These are phyloP conservation scores for Rhabdornis inornatus DNA, from an alignment of 2,113 vertebrate genomes.

Conservation along the genomic window DNA sequence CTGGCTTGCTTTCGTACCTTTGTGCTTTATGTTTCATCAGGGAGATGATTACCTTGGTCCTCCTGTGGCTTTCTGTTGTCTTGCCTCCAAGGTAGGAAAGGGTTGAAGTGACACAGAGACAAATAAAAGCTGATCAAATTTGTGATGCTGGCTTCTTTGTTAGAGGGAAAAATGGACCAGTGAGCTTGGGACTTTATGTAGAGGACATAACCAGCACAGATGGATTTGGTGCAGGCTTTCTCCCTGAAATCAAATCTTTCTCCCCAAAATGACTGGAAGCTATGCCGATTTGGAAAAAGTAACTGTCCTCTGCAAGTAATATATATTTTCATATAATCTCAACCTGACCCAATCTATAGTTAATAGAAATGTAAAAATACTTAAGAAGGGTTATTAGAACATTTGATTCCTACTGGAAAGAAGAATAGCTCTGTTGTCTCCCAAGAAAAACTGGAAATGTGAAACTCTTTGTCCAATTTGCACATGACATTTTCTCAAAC, in stretches of 20 bases:
- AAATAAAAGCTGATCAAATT: not conserved
- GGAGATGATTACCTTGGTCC: not conserved
- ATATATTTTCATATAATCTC: not conserved
- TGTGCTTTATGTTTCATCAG: not conserved
- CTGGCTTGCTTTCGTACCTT: not conserved
- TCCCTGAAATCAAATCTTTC: not conserved
- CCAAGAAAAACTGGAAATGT: not conserved
- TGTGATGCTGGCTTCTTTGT: not conserved
- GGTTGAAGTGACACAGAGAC: not conserved
- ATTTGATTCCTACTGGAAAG: not conserved
- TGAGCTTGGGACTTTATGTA: not conserved
- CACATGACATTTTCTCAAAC: not conserved
- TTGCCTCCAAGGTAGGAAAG: not conserved
- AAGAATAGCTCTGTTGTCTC: not conserved
- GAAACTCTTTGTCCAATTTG: not conserved
- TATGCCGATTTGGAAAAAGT: not conserved
- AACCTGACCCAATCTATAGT: not conserved
- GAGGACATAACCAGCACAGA: not conserved
- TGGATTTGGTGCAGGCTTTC: not conserved
- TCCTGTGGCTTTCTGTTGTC: not conserved
- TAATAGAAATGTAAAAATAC: slow-evolving; percentile 7
- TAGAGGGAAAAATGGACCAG: not conserved
- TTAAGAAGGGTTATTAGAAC: not conserved
- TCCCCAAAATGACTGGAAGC: not conserved
- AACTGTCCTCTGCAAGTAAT: not conserved